Evolutionary conservation across 2,113 vertebrate genomes (phyloP), one percentile per base, ranked within the genome.

Genomic region (Amphiprion percula): DNA sequence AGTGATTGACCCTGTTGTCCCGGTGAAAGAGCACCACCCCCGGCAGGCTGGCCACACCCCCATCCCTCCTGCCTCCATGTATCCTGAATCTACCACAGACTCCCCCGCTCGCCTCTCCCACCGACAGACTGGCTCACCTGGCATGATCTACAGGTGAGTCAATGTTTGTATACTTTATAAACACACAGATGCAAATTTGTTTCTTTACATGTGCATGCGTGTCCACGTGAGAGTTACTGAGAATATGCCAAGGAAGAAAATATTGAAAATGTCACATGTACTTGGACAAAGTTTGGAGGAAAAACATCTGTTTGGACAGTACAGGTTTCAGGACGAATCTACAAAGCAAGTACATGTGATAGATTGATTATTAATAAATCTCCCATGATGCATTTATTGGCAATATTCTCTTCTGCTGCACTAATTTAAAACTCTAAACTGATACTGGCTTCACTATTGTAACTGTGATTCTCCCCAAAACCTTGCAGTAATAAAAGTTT

Each of bases 41-140:
- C 37, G 85, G 91, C 91, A 93, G 93, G 91, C 91, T 92, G 90
- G 91, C 92, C 89, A 69, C 74, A 63, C 76, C 87, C 91, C 91
- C 82, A 72, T 82, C 84, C 87, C 83, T 87, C 88, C 94, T 90
- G 83, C 93, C 97, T 94, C 95, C 96, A 99, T 99, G 98, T 99
- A 99, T 97, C 98, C 98, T 12, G 98, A 99, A 97, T 99, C 98
- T 26, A 99, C 97, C 88, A 98, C 98, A 47, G 98, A 98, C 94
- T 99, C 98, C 69, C 98, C 98, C 0, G 98, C 98, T 83, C 96
- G 98, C 93, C 97, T 98, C 90, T 99, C 98, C 10, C 95, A 97
- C 87, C 93, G 98, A 86, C 98, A 98, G 94, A 97, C 97, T 0
- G 98, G 97, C 94, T 99, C 98, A 50, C 98, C 98, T 2, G 98